Evolutionary conservation across 2,797 vertebrate species (phyloP).

Genomic region (Pseudopleuronectes americanus): DNA sequence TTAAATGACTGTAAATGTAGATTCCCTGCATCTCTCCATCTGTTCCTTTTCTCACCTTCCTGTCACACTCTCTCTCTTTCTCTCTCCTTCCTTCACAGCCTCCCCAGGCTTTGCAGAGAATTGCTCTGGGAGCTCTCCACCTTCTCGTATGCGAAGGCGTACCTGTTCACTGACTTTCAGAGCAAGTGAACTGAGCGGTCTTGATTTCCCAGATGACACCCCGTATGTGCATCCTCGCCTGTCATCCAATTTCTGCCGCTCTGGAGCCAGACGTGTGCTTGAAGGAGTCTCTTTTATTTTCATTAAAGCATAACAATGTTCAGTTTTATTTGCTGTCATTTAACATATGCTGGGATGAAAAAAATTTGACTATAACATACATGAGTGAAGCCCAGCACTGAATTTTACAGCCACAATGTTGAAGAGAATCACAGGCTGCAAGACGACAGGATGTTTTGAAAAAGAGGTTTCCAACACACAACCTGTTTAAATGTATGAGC

Average conservation of each 20-base stretch:
- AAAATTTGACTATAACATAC: slow-evolving; percentile 32
- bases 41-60: slow-evolving; percentile 83
- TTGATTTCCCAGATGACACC: slow-evolving; percentile 83
- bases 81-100: slow-evolving; percentile 52
- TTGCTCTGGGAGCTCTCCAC: slow-evolving; percentile 75
- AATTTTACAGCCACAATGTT: slow-evolving; percentile 6
- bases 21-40: slow-evolving; percentile 77
- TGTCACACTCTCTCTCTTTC: slow-evolving; percentile 56
- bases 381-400: slow-evolving; percentile 8
- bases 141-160: slow-evolving; percentile 71
- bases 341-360: slow-evolving; percentile 29
- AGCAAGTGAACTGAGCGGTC: slow-evolving; percentile 66
- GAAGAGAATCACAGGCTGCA: slow-evolving; percentile 1
- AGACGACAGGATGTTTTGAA: slow-evolving; percentile 19
- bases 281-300: slow-evolving; percentile 51
- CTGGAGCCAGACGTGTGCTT: slow-evolving; percentile 60
- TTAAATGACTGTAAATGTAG: slow-evolving; percentile 70
- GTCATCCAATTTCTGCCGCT: slow-evolving; percentile 72
- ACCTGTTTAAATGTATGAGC: slow-evolving; percentile 31
- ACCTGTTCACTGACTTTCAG: slow-evolving; percentile 75
- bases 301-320: slow-evolving; percentile 64
- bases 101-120: slow-evolving; percentile 63
- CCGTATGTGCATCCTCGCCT: slow-evolving; percentile 57
- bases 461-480: slow-evolving; percentile 12
- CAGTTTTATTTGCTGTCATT: slow-evolving; percentile 64